Base-by-base conservation (phyloP, 2,888 invertebrate genomes). In the Cepaea hortensis region DNA sequence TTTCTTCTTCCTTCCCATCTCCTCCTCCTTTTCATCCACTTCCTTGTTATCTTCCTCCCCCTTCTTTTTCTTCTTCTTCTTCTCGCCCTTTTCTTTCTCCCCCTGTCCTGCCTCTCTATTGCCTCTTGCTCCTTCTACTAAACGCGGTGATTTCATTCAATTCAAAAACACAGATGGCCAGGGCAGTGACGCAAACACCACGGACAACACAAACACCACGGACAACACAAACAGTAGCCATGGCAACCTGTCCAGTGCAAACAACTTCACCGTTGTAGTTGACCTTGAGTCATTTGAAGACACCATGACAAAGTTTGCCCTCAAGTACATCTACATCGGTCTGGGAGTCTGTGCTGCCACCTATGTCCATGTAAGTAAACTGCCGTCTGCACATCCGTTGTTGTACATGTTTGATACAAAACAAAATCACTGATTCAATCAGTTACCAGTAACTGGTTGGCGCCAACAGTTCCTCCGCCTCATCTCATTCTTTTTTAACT, bases 241-340 rank as follows among this genome's bases (percentile, higher is more conserved):
- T 6, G 35, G 9, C 50, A 50, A 77, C 23, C 6, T 77, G 35
- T n/a, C 35, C 15, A 35, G 46, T 23, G 55, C 55, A 55, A 11
- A 55, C 55, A 80, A 80, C 9, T 2, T n/a, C 50, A 77, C 55
- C 0, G 13, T 62, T 13, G 61, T 23, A 35, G 35, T 35, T 9
- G 11, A 89, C 89, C 0, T 81, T 3, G 77, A 46, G n/a, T 88
- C 90, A 4, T 92, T 90, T 85, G 89, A 91, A n/a, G 89, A 90
- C 3, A 76, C 90, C 62, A 92, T 92, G 92, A 91, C 91, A 0
- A 87, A 88, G 11, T 91, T 91, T 87, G 86, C 91, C 7, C 85
- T 91, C 61, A 90, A 90, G 86, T 95, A 95, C 89, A 90, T 95
- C 3, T 94, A 93, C 87, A 94, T 96, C 84, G 95, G 95, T 4